phyloP scores from a whole-genome alignment of 2,797 vertebrate genomes.

The Helarctos malayanus region DNA sequence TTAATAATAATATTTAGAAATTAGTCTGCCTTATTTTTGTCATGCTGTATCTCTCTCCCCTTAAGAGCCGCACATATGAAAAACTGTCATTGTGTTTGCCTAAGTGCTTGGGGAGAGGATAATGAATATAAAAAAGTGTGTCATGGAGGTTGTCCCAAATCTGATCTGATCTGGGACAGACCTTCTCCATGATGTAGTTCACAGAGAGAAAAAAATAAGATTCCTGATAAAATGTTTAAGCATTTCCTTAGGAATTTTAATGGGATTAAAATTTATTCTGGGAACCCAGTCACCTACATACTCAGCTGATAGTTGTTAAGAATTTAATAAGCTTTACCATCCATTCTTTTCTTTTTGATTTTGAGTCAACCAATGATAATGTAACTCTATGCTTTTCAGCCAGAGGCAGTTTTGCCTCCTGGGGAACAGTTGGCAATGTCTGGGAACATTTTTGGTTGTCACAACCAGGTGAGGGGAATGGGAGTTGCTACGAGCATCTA shows the following conservation, averaged over 20 bases:
- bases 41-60: not conserved
- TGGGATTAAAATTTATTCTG: constrained; percentile 1
- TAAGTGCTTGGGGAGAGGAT: not conserved
- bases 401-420: not conserved
- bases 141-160: not conserved
- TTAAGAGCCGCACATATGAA: not conserved
- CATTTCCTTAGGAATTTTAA: not conserved
- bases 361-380: not conserved
- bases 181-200: not conserved
- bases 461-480: not conserved
- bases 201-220: not conserved
- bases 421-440: not conserved
- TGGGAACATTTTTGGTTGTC: not conserved
- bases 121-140: not conserved
- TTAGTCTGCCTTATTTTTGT: not conserved
- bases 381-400: not conserved
- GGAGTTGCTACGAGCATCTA: not conserved
- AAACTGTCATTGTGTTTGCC: not conserved
- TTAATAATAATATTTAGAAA: constrained; percentile 56
- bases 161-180: not conserved
- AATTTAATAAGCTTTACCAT: constrained; percentile 25
- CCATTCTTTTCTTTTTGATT: not conserved
- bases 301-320: not conserved
- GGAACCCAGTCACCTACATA: not conserved
- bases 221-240: constrained; percentile 25